Conservation (phyloP, 2,888 invertebrate genomes). For the Campopleginae sp. region DNA sequence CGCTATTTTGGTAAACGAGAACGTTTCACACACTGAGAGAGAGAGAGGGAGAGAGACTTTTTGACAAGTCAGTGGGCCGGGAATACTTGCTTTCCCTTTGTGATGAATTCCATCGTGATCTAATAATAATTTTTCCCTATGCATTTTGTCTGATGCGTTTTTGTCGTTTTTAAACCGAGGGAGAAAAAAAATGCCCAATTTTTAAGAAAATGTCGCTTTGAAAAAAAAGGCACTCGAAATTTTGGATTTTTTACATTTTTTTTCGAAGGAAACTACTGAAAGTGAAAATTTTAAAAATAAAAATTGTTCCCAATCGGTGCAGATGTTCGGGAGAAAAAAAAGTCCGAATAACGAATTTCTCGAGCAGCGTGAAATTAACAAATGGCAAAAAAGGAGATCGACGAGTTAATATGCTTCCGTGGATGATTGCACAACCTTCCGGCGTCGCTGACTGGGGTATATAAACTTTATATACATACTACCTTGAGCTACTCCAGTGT, state of each 20-base stretch:
- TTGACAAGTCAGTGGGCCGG: not conserved
- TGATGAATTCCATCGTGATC: slow-evolving; percentile 74
- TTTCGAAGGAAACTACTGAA: not conserved
- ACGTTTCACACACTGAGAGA: slow-evolving; percentile 42
- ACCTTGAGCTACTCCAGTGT: slow-evolving; percentile 56
- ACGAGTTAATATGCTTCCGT: slow-evolving; percentile 22
- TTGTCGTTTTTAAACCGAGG: slow-evolving; percentile 50
- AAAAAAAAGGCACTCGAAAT: not conserved
- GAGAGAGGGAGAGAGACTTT: not conserved
- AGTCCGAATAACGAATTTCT: not conserved
- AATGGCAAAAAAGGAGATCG: not conserved
- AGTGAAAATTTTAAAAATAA: not conserved
- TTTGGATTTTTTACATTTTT: not conserved
- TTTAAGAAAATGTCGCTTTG: not conserved
- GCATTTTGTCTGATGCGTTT: slow-evolving; percentile 54
- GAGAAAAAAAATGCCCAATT: not conserved
- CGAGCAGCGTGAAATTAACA: not conserved
- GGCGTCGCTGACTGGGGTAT: not conserved
- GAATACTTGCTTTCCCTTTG: slow-evolving; percentile 71
- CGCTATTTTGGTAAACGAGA: slow-evolving; percentile 63
- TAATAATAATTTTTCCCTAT: slow-evolving; percentile 75
- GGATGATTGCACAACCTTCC: slow-evolving; percentile 41
- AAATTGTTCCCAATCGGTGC: not conserved
- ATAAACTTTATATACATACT: slow-evolving; percentile 25
- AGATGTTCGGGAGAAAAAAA: not conserved